A percentile compares a stretch with the other conserved stretches of the same genome.
Evolutionary conservation across 2,888 invertebrate species (phyloP).

Genomic region (Stenurella melanura): DNA sequence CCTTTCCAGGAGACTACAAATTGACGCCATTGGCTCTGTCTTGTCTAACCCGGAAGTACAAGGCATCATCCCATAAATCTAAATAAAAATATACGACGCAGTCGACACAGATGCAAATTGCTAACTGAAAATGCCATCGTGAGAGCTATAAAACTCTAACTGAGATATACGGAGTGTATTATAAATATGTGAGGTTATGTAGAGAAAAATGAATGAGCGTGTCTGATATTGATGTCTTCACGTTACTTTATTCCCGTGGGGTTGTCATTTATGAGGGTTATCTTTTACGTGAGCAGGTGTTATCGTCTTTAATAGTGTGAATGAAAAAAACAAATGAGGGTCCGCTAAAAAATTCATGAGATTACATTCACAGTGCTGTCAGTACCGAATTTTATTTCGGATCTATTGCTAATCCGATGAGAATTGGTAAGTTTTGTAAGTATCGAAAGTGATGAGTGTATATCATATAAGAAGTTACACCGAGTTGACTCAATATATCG

Average conservation of each 20-base stretch:
- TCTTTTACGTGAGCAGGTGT: conserved; percentile 30
- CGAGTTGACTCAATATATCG: too few species aligned
- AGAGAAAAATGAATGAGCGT: conserved; percentile 12
- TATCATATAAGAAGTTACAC: too few species aligned
- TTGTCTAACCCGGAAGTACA: not conserved
- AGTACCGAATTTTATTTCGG: conserved; percentile 4
- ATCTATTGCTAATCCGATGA: not conserved
- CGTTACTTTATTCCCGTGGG: conserved; percentile 17
- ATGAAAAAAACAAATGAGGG: conserved; percentile 8
- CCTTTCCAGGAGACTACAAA: not conserved
- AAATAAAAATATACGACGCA: conserved; percentile 27
- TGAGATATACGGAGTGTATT: conserved; percentile 5
- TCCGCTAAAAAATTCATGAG: conserved; percentile 18
- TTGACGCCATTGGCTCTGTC: not conserved
- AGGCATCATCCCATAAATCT: conserved; percentile 1
- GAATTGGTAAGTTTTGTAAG: too few species aligned
- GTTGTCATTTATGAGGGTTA: conserved; percentile 26
- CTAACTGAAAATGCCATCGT: conserved; percentile 32
- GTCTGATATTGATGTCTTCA: conserved; percentile 23
- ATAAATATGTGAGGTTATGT: not conserved
- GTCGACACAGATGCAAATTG: conserved; percentile 28
- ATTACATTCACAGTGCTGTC: conserved; percentile 10
- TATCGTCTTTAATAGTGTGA: conserved; percentile 22
- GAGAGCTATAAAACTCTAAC: conserved; percentile 23
- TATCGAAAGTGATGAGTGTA: too few species aligned